These are phyloP conservation scores for Drosophila mimetica DNA, from an alignment of 2,888 invertebrate species.

Conservation along the genomic window DNA sequence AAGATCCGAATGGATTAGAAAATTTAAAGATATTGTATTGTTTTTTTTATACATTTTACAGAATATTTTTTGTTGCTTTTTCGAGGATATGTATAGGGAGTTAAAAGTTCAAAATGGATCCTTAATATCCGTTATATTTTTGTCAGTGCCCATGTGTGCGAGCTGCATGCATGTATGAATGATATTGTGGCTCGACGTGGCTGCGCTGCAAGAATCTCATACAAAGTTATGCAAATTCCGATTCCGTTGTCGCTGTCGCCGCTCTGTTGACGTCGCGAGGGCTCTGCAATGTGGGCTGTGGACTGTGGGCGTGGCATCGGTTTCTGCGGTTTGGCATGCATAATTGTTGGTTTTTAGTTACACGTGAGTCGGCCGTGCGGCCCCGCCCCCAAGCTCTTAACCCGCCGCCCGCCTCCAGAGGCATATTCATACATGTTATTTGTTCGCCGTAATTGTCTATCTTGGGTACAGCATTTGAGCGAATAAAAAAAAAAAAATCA, in stretches of 20 bases:
- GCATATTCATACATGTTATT: constrained; percentile 17
- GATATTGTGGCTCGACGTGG: constrained; percentile 68
- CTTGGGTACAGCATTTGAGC: constrained; percentile 4
- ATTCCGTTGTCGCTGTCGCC: constrained; percentile 36
- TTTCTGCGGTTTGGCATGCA: constrained; percentile 75
- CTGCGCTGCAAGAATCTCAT: constrained; percentile 70
- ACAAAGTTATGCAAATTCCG: constrained; percentile 78
- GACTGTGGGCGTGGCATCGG: constrained; percentile 59
- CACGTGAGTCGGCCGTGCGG: constrained; percentile 52
- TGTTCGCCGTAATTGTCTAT: constrained; percentile 34
- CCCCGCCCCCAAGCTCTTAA: constrained; percentile 7
- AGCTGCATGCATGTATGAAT: constrained; percentile 61
- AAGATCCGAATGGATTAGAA: too few relatives aligned
- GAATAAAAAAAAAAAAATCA: constrained; percentile 12
- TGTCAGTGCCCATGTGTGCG: constrained; percentile 18
- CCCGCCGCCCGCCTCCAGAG: neutral
- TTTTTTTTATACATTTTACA: too few relatives aligned
- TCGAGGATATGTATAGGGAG: too few relatives aligned
- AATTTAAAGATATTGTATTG: too few relatives aligned
- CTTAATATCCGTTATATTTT: neutral
- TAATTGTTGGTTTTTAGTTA: constrained; percentile 79
- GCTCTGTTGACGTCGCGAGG: constrained; percentile 29
- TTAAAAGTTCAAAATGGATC: neutral
- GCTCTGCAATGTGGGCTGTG: constrained; percentile 20
- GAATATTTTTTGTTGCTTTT: too few relatives aligned